Conservation (phyloP, 2,888 invertebrate species). For the Clusia tigrina region DNA sequence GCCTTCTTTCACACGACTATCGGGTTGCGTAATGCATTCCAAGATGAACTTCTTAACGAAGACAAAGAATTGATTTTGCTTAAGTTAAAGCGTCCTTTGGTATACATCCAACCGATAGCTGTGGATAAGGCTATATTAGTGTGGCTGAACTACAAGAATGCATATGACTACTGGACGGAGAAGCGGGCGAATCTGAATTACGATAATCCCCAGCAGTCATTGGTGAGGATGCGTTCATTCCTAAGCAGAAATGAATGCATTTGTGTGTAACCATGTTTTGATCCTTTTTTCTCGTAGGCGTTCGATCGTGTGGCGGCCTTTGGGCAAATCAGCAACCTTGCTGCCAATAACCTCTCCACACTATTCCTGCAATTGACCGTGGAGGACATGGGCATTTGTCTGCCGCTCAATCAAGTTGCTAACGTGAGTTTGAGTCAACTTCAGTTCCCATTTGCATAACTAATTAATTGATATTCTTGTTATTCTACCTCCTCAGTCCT, state of each 20-base stretch:
- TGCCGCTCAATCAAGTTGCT: conserved; percentile 87
- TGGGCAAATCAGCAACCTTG: conserved; percentile 80
- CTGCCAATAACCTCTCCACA: conserved; percentile 85
- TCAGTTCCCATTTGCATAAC: not conserved
- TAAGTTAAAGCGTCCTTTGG: conserved; percentile 88
- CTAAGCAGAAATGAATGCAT: not conserved
- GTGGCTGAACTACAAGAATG: conserved; percentile 99
- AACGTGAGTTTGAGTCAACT: conserved; percentile 7
- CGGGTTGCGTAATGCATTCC: conserved; percentile 81
- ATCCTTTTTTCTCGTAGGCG: conserved; percentile 52
- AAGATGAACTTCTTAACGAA: conserved; percentile 90
- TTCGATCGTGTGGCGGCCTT: conserved; percentile 79
- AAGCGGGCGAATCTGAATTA: conserved; percentile 90
- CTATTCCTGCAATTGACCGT: conserved; percentile 93
- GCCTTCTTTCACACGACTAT: conserved; percentile 98
- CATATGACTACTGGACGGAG: conserved; percentile 99
- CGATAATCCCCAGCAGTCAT: conserved; percentile 77
- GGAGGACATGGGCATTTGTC: conserved; percentile 95
- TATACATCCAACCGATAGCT: conserved; percentile 96
- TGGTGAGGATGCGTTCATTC: conserved; percentile 26
- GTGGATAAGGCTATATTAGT: conserved; percentile 98
- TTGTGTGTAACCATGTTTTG: not conserved
- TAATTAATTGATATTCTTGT: not conserved
- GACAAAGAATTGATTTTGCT: conserved; percentile 90
- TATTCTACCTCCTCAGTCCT: too few species aligned